Evolutionary conservation across 2,888 invertebrate species (phyloP).

Genomic region (Pollenia griseotomentosa): DNA sequence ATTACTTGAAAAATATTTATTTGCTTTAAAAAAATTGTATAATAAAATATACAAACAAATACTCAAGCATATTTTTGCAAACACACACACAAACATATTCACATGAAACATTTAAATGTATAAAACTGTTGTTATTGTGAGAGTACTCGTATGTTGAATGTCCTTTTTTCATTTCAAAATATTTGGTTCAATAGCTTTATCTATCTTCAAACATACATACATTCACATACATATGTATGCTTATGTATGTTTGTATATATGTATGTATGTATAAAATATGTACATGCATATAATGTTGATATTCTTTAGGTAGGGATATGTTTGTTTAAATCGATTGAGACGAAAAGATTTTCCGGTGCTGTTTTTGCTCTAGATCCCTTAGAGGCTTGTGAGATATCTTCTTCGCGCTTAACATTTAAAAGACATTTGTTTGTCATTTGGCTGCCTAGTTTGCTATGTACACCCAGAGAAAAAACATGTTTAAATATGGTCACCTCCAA

Average conservation of each 20-base stretch:
- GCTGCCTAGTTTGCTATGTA: conserved; percentile 77
- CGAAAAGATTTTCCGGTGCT: conserved; percentile 75
- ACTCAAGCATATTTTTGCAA: neutral
- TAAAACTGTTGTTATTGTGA: conserved; percentile 31
- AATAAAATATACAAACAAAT: conserved; percentile 24
- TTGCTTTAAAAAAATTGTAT: conserved; percentile 51
- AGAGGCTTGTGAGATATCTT: conserved; percentile 77
- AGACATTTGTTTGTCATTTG: conserved; percentile 82
- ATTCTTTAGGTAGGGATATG: conserved; percentile 58
- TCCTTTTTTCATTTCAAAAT: conserved; percentile 51
- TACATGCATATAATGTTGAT: conserved; percentile 29
- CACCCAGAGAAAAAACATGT: too few relatives aligned
- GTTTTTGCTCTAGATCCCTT: conserved; percentile 71
- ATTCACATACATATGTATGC: neutral
- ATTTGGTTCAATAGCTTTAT: neutral
- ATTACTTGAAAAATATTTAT: conserved; percentile 69
- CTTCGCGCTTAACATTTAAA: conserved; percentile 81
- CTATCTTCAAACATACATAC: too few relatives aligned
- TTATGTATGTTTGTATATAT: neutral
- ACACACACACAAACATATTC: neutral
- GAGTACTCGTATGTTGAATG: conserved; percentile 26
- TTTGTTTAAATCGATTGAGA: conserved; percentile 76
- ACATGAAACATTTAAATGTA: neutral
- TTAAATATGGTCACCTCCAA: too few relatives aligned
- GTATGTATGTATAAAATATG: neutral